Base-by-base conservation (phyloP, 2,888 invertebrate genomes). In the Cephus runcator region DNA sequence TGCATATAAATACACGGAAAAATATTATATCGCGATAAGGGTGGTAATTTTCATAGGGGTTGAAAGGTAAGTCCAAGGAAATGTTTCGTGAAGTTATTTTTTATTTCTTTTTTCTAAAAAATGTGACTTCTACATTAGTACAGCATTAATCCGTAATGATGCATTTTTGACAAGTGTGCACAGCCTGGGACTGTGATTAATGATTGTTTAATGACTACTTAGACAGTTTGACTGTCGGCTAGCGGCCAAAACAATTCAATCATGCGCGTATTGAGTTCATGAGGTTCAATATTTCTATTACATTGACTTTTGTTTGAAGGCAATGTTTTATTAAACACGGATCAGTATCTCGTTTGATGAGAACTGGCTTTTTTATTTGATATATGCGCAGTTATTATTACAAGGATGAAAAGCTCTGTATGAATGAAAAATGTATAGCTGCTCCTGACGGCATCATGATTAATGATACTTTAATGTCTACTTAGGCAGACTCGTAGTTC, bases 391-490 rank as follows among this genome's bases (percentile, higher is more conserved):
- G 56, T 23, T 56, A 56, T 23, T 15, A 56, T 56, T 56, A 56
- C 56, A 9, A 56, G 23, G 23, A 56, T 56, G 56, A 56, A 56
- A 56, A 56, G 56, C 23, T 23, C 23, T 9, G 56, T 56, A 56
- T 9, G 56, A 56, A 23, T 56, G 15, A 56, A 56, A 40, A 56
- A 56, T 23, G 56, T 23, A 56, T 56, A 23, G 56, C 56, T 23
- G 56, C 56, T 56, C 15, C 56, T 56, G 56, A 56, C 56, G 56
- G 33, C 33, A 85, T 83, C 80, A 86, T 87, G 90, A 90, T 89
- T 87, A 87, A 90, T 88, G 89, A 89, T 84, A 77, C 83, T 86
- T 86, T 90, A 88, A 89, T 88, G 88, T 87, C 85, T 87, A 84
- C 84, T 86, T 86, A 86, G 86, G 84, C 84, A 86, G 83, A 84